Evolutionary conservation across 2,797 vertebrate genomes (phyloP).

Genomic region (Amniataba percoides): DNA sequence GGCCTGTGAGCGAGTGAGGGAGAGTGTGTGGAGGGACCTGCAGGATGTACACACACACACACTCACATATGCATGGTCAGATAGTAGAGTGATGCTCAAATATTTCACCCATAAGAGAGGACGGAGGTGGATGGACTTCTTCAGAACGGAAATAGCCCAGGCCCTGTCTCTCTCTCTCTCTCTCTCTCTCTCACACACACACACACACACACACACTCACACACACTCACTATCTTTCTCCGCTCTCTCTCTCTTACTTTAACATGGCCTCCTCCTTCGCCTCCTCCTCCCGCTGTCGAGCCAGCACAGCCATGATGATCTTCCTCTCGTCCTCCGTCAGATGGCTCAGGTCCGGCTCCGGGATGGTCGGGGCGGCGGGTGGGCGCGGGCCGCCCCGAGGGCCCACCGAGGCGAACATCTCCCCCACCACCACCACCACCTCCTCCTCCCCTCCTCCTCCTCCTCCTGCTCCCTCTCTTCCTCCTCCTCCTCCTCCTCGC

Average conservation of each 20-base stretch:
- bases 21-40: constrained; percentile 44
- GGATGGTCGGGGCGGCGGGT: constrained; percentile 93
- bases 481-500: constrained; percentile 66
- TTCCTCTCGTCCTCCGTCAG: constrained; percentile 97
- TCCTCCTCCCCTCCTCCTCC: constrained; percentile 63
- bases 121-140: constrained; percentile 54
- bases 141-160: constrained; percentile 53
- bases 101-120: constrained; percentile 32
- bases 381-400: constrained; percentile 94
- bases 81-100: constrained; percentile 43
- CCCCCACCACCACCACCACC: constrained; percentile 76
- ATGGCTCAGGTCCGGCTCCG: constrained; percentile 98
- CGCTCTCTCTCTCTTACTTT: constrained; percentile 89
- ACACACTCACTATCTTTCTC: constrained; percentile 34
- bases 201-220: constrained; percentile 20
- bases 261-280: constrained; percentile 98
- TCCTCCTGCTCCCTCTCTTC: constrained; percentile 66
- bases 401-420: constrained; percentile 96
- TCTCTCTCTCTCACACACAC: constrained; percentile 15
- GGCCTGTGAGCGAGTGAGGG: constrained; percentile 45
- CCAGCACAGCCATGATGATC: constrained; percentile 99
- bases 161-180: constrained; percentile 42
- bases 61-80: constrained; percentile 9
- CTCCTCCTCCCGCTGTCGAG: constrained; percentile 97
- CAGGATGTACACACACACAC: constrained; percentile 37